Evolutionary conservation across 2,113 vertebrate species (phyloP).

Genomic region (Mugil cephalus): DNA sequence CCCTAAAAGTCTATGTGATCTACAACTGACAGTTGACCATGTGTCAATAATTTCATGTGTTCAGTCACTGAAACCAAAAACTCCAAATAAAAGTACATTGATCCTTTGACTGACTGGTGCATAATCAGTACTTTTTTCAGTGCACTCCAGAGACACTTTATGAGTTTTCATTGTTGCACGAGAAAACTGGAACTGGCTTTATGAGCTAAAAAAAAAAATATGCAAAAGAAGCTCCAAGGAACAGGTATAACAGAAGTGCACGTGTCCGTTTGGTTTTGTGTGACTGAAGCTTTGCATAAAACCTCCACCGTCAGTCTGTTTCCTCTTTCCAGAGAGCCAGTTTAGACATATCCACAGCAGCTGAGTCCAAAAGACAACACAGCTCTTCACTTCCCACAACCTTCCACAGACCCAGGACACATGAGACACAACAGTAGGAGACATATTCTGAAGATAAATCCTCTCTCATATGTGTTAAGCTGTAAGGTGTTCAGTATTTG

Average conservation of each 20-base stretch:
- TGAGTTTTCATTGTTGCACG: neutral
- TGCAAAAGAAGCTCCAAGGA: neutral
- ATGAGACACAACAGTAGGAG: slow-evolving; percentile 3
- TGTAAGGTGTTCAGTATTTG: too few species aligned
- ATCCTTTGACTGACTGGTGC: neutral
- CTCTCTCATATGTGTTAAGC: neutral
- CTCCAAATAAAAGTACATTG: too few species aligned
- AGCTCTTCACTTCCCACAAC: slow-evolving; percentile 71
- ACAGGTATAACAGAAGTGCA: neutral
- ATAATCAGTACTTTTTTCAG: too few species aligned
- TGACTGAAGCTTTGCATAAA: neutral
- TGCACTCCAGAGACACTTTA: neutral
- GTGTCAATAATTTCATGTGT: too few species aligned
- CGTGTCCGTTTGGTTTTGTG: neutral
- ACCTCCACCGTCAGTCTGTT: slow-evolving; percentile 6
- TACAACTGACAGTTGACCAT: too few species aligned
- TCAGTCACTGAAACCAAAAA: too few species aligned
- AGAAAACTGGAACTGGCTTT: too few species aligned
- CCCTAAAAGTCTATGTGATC: neutral
- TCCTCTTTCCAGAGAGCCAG: slow-evolving; percentile 69
- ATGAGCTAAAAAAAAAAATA: too few species aligned
- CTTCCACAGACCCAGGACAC: slow-evolving; percentile 34
- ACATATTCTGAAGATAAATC: neutral
- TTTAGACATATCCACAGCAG: slow-evolving; percentile 32
- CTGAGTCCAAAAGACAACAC: slow-evolving; percentile 1